Evolutionary conservation across 2,888 invertebrate genomes (phyloP).

Genomic region (Gryllus longicercus): DNA sequence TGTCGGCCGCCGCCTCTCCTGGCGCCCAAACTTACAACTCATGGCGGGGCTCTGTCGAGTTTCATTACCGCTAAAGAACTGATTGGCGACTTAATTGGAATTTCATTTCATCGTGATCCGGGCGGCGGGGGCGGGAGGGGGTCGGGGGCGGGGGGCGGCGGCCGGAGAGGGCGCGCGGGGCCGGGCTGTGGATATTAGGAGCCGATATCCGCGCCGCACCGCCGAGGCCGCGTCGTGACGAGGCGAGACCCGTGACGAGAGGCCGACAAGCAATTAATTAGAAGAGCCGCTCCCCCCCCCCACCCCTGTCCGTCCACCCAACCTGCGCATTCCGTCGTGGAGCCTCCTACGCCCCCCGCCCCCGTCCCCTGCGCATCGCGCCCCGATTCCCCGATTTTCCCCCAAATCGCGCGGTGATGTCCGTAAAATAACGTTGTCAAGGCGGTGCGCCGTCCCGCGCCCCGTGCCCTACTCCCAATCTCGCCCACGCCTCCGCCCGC

Average conservation of each 20-base stretch:
- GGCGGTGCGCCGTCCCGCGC: not conserved
- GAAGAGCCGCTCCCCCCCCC: slow-evolving; percentile 6
- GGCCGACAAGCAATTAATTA: slow-evolving; percentile 29
- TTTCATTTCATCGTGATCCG: slow-evolving; percentile 33
- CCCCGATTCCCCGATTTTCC: not conserved
- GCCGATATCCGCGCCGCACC: not conserved
- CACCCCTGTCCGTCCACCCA: not conserved
- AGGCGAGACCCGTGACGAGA: slow-evolving; percentile 25
- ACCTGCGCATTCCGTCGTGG: not conserved
- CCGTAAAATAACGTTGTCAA: slow-evolving; percentile 23
- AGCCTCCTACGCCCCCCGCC: not conserved
- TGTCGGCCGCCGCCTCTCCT: not conserved
- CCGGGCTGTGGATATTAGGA: not conserved
- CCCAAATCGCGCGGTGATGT: slow-evolving; percentile 11
- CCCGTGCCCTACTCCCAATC: not conserved
- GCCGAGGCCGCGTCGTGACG: slow-evolving; percentile 25
- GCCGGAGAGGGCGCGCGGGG: not conserved
- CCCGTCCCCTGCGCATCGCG: not conserved
- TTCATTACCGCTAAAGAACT: slow-evolving; percentile 33
- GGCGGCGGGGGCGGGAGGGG: not conserved
- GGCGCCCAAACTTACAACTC: slow-evolving; percentile 32
- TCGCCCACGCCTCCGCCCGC: too few species aligned
- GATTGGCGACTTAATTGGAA: slow-evolving; percentile 37
- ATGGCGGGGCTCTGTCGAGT: slow-evolving; percentile 35
- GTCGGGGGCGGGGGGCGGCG: not conserved